A percentile compares a stretch with the other conserved stretches of the same genome.
Conservation (phyloP, 2,797 vertebrate species). For the Hyperoplus lanceolatus region DNA sequence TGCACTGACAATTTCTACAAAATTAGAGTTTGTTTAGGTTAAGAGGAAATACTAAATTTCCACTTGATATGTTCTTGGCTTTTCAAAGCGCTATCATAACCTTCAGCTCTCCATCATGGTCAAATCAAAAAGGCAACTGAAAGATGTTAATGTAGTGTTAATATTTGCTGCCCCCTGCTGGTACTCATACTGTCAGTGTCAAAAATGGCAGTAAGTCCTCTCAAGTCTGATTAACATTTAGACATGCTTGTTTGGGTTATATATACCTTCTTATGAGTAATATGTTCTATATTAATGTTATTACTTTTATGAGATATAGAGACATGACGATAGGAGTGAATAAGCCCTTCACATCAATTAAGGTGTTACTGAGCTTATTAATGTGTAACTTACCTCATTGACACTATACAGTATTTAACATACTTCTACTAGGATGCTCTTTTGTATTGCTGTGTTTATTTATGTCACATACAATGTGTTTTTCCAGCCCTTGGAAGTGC, state of each 20-base stretch:
- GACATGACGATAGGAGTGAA: not conserved
- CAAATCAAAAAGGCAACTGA: not conserved
- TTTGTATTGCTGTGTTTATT: not conserved
- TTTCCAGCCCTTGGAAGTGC: not conserved
- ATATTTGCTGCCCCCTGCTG: slow-evolving; percentile 80
- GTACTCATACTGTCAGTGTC: not conserved
- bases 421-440: not conserved
- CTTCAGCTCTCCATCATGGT: not conserved
- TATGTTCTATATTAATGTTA: not conserved
- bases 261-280: not conserved
- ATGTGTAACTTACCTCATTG: not conserved
- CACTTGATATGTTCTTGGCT: not conserved
- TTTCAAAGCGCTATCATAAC: not conserved
- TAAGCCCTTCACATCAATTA: not conserved
- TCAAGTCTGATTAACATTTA: not conserved
- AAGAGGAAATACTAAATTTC: slow-evolving; percentile 3
- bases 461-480: not conserved
- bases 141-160: not conserved
- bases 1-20: not conserved
- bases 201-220: not conserved
- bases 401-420: not conserved
- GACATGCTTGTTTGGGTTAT: not conserved
- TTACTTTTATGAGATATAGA: not conserved
- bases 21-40: not conserved
- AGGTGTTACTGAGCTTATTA: not conserved